Percentiles rank a stretch among this genome's conserved stretches.
Conservation (phyloP, 2,797 vertebrate species). For the Chiroxiphia lanceolata region DNA sequence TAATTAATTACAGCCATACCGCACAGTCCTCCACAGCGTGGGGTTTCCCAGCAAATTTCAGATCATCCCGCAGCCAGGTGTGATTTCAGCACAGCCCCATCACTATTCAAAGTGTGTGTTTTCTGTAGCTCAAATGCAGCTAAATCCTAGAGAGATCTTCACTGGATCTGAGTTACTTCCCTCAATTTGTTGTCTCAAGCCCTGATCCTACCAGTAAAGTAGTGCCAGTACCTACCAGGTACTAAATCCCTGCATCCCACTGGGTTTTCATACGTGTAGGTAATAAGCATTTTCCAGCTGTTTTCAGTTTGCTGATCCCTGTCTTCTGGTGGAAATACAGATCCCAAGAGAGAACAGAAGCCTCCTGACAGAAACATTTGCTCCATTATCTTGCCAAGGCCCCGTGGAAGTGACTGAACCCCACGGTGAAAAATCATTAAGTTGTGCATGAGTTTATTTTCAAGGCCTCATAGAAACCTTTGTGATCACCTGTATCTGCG, state of each 20-base stretch:
- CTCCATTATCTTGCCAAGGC: background rate
- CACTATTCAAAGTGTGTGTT: fast-evolving
- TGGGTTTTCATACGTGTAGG: fast-evolving
- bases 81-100: background rate
- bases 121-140: background rate
- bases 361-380: background rate
- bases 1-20: no score
- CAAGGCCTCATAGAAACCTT: no score
- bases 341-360: background rate
- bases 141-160: background rate
- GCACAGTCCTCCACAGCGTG: no score
- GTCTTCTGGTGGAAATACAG: background rate
- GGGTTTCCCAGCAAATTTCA: background rate
- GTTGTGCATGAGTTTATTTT: background rate
- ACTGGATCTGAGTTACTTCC: background rate
- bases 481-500: no score
- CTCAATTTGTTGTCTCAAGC: background rate
- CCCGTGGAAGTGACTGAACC: background rate
- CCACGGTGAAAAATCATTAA: fast-evolving
- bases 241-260: background rate
- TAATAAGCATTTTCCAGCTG: background rate
- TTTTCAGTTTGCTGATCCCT: background rate
- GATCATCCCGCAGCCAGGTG: background rate
- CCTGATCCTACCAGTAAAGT: no score
- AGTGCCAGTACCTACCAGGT: background rate